Evolutionary conservation across 2,888 invertebrate genomes (phyloP), one percentile per base, ranked within the genome.

Genomic region (Xiphydria camelus): DNA sequence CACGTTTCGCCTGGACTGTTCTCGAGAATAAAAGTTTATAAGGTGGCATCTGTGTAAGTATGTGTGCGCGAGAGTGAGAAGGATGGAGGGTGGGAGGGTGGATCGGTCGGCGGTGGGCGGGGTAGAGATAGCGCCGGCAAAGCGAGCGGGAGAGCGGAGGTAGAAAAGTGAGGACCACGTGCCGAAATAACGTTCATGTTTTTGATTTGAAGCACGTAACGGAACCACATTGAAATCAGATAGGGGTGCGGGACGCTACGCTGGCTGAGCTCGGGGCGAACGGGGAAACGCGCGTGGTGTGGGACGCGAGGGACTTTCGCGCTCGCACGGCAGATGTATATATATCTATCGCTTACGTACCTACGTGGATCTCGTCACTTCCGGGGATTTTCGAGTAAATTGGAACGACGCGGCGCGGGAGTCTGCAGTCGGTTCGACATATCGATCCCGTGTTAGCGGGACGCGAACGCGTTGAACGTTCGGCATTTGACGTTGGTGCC

Each of bases 161-260:
- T 55, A 58, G 60, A 63, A 57, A 63, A 64, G 61, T 60, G 57
- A 52, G 51, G 54, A 57, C 55, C 66, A 63, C 68, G 64, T 67
- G 67, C 60, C 51, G 59, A 59, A 62, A 64, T 65, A 64, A 61
- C 59, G 60, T 61, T 60, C 55, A 59, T 70, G 66, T 68, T 72
- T 72, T 65, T 72, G 63, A 72, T 72, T 72, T 66, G 64, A 61
- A 57, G 66, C 72, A 72, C 70, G 72, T 72, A 70, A 67, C 61
- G 59, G 66, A 67, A 66, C 64, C 66, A 66, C 69, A 69, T 72
- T 70, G 72, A 72, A 70, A 72, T 72, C 67, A 62, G 66, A 70
- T 66, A 66, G 64, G 60, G 59, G 58, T 51, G 61, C 60, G 53
- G 61, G 60, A 64, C 61, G 61, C 62, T 64, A 66, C 68, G 66